Percentiles rank a stretch among this genome's conserved stretches.
These are phyloP conservation scores for Proctacanthus coquilletti DNA, from an alignment of 1,140 invertebrate genomes.

Conservation along the genomic window DNA sequence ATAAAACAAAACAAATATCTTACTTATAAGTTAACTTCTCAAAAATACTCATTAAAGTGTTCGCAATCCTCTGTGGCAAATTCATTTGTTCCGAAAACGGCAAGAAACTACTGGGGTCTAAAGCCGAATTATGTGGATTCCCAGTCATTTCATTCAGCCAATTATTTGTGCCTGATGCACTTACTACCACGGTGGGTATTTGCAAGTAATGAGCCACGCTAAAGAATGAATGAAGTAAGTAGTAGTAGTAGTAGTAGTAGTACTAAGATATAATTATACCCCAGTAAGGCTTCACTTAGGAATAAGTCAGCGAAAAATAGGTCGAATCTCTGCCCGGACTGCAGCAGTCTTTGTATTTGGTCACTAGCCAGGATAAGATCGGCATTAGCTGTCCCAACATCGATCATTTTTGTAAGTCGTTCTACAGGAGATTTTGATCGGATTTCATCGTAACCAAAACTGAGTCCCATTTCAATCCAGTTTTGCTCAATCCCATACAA, in stretches of 20 bases:
- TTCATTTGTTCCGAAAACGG: constrained; percentile 36
- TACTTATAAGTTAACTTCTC: constrained; percentile 24
- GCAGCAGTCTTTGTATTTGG: constrained; percentile 16
- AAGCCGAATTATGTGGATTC: constrained; percentile 42
- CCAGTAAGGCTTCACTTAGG: constrained; percentile 23
- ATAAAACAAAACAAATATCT: background rate
- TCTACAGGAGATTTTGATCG: constrained; percentile 18
- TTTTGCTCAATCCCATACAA: constrained; percentile 23
- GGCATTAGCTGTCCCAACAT: constrained; percentile 22
- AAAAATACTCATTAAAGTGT: constrained; percentile 28
- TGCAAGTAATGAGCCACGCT: constrained; percentile 38
- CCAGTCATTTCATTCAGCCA: constrained; percentile 44
- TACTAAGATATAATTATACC: constrained; percentile 9
- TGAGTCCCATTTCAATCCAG: constrained; percentile 31
- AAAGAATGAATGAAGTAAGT: constrained; percentile 29
- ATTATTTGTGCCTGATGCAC: constrained; percentile 40
- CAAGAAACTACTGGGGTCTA: constrained; percentile 40
- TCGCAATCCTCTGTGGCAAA: constrained; percentile 40
- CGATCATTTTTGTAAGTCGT: constrained; percentile 19
- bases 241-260: constrained; percentile 8
- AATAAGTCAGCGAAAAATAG: constrained; percentile 22
- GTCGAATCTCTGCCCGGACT: constrained; percentile 20
- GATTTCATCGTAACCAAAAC: constrained; percentile 19
- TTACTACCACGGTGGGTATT: constrained; percentile 39
- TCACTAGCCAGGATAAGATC: constrained; percentile 18